A percentile compares a stretch with the other conserved stretches of the same genome.
Evolutionary conservation across 2,888 invertebrate genomes (phyloP).

Genomic region (Ceramica pisi): DNA sequence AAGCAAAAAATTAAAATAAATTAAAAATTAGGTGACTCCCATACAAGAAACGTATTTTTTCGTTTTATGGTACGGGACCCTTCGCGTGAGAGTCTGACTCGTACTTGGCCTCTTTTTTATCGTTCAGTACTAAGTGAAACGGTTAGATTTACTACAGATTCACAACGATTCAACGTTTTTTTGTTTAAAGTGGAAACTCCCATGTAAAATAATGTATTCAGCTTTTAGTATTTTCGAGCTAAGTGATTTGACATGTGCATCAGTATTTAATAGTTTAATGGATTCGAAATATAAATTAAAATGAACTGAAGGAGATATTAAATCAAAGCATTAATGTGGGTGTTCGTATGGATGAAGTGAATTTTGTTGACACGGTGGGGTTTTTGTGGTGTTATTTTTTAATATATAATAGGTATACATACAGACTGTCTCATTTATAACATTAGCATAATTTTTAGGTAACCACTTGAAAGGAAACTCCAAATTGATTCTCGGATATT

Average conservation of each 20-base stretch:
- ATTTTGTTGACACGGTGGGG: no score
- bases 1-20: no score
- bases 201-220: neutral
- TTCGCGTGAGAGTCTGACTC: no score
- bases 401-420: no score
- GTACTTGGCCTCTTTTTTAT: neutral
- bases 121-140: constrained; percentile 2
- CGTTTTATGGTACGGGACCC: no score
- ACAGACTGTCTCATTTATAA: no score
- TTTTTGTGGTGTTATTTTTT: no score
- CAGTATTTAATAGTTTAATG: constrained; percentile 15
- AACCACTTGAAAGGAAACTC: no score
- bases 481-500: no score
- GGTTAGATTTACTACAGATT: constrained; percentile 16
- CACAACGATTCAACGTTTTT: neutral
- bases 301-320: neutral
- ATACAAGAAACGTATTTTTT: no score
- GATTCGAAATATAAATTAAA: constrained; percentile 8
- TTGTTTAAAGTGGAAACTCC: neutral
- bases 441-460: no score
- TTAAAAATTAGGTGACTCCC: no score
- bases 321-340: neutral
- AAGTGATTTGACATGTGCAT: constrained; percentile 4
- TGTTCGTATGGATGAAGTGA: neutral
- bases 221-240: neutral